These are phyloP conservation scores for Lepidurus apus DNA, from an alignment of 1,140 invertebrate species.

Conservation along the genomic window DNA sequence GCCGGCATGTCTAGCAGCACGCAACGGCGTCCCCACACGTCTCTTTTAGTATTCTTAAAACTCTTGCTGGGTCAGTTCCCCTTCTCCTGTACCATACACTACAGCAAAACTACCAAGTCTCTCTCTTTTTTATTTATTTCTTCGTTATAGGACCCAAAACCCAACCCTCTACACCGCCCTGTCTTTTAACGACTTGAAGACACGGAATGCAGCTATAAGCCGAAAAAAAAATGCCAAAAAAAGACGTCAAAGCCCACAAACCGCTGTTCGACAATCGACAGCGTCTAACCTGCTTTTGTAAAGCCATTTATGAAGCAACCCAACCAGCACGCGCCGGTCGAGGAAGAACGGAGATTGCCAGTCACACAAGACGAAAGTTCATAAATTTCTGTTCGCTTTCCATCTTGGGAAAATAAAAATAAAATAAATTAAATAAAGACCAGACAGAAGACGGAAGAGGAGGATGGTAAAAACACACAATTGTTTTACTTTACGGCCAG, in stretches of 20 bases:
- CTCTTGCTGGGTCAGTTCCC: not conserved
- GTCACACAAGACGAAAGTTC: not conserved
- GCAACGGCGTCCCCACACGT: not conserved
- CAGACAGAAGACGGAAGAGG: not conserved
- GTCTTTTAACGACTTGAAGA: not conserved
- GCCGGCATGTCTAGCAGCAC: not conserved
- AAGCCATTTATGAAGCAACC: constrained; percentile 13
- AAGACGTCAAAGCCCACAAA: not conserved
- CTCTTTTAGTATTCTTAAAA: not conserved
- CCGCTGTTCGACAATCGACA: constrained; percentile 17
- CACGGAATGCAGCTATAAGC: not conserved
- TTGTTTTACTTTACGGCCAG: not conserved
- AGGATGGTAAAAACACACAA: too few relatives aligned
- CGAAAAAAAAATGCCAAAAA: not conserved
- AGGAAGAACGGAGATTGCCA: not conserved
- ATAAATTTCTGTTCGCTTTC: not conserved
- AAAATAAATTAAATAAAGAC: not conserved
- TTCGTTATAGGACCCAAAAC: not conserved
- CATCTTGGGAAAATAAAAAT: not conserved
- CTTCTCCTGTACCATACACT: not conserved
- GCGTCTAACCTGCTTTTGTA: not conserved
- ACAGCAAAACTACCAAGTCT: not conserved
- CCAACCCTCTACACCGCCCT: not conserved
- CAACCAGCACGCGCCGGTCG: not conserved
- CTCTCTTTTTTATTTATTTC: not conserved